Evolutionary conservation across 2,113 vertebrate genomes (phyloP).

Genomic region (Poeciliopsis turrubarensis): DNA sequence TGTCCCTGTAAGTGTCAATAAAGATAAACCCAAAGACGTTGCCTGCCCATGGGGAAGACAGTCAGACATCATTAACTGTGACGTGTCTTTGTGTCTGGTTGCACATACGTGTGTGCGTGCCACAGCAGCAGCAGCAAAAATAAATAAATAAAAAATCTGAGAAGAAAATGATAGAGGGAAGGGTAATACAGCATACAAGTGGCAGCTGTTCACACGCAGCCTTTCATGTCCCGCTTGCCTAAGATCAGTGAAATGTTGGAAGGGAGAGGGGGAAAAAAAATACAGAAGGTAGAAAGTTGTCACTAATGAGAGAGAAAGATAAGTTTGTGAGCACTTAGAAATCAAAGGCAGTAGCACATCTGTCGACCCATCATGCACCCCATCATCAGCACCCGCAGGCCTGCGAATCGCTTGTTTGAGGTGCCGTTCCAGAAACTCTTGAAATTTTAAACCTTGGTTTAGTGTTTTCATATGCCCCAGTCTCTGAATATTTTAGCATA

Average conservation of each 20-base stretch:
- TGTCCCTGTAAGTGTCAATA: constrained; percentile 51
- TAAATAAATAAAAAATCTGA: background rate
- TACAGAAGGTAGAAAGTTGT: constrained; percentile 52
- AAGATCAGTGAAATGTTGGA: constrained; percentile 64
- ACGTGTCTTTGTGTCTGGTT: constrained; percentile 5
- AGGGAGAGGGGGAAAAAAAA: constrained; percentile 34
- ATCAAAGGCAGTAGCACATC: constrained; percentile 74
- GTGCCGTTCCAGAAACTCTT: constrained; percentile 7
- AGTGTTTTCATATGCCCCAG: background rate
- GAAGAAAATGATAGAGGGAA: constrained; percentile 17
- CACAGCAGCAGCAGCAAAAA: constrained; percentile 7
- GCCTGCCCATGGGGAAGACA: constrained; percentile 55
- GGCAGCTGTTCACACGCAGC: constrained; percentile 72
- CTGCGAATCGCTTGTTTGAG: constrained; percentile 7
- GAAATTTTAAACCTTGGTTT: background rate
- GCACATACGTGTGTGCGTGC: constrained; percentile 13
- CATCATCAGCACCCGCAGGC: constrained; percentile 40
- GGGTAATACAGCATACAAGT: constrained; percentile 57
- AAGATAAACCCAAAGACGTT: constrained; percentile 67
- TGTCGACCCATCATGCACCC: constrained; percentile 52
- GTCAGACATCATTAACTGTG: constrained; percentile 74
- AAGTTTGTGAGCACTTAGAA: constrained; percentile 61
- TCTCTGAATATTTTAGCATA: background rate
- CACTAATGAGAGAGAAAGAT: constrained; percentile 71
- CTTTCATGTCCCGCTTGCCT: constrained; percentile 50